Conservation (phyloP, 2,113 vertebrate species). For the Bos javanicus region DNA sequence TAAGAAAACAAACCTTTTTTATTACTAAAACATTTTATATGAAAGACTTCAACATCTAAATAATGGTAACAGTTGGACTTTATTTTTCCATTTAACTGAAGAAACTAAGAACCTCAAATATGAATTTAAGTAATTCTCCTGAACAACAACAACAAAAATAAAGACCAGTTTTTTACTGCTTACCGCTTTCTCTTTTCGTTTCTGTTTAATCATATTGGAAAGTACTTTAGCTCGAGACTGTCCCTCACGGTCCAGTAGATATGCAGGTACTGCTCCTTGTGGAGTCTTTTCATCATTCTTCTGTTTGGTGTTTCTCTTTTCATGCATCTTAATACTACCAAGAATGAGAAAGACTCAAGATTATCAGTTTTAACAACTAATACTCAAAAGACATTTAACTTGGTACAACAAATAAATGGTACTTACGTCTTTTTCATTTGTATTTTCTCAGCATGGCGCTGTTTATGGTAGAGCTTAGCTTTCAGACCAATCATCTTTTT, state of each 20-base stretch:
- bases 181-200: conserved; percentile 99
- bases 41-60: background rate
- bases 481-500: conserved; percentile 97
- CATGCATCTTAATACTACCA: conserved; percentile 96
- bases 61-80: background rate
- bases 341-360: background rate
- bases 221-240: conserved; percentile 95
- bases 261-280: conserved; percentile 94
- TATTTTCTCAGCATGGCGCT: conserved; percentile 97
- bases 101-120: background rate
- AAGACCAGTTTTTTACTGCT: conserved; percentile 74
- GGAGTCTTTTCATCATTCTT: conserved; percentile 97
- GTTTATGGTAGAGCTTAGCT: conserved; percentile 98
- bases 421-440: conserved; percentile 99
- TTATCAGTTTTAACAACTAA: background rate
- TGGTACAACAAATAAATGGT: background rate
- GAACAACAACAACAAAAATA: background rate
- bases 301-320: conserved; percentile 95
- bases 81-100: conserved; percentile 27
- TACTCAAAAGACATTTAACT: background rate
- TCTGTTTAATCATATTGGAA: conserved; percentile 99
- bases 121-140: conserved; percentile 9
- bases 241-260: conserved; percentile 96
- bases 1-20: background rate
- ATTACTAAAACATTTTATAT: background rate